phyloP scores from a whole-genome alignment of 2,888 invertebrate species.

The Drosophila affinis region DNA sequence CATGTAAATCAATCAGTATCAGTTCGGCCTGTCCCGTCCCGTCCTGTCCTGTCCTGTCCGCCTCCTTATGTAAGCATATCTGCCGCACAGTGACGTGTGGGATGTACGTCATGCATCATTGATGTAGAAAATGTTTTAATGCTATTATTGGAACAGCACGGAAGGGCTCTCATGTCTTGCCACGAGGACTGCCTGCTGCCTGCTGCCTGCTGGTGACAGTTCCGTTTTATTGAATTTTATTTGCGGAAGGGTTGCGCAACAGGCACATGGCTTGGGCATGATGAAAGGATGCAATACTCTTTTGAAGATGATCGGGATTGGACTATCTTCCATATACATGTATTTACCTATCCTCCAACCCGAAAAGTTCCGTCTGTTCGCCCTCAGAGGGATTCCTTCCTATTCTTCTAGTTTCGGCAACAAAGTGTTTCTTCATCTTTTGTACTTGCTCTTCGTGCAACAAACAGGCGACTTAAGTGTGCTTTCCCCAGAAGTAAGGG shows the following conservation, averaged over 20 bases:
- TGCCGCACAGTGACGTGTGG: constrained; percentile 59
- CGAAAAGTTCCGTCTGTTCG: background rate
- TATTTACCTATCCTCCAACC: background rate
- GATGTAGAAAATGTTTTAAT: constrained; percentile 78
- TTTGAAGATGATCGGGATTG: background rate
- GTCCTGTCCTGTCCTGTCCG: constrained; percentile 36
- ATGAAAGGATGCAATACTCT: constrained; percentile 1
- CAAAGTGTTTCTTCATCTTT: constrained; percentile 28
- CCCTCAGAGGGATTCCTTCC: constrained; percentile 1
- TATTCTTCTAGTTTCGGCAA: constrained; percentile 23
- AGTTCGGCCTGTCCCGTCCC: constrained; percentile 54
- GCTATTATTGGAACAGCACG: constrained; percentile 63
- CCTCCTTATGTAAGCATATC: constrained; percentile 29
- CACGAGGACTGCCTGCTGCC: constrained; percentile 48
- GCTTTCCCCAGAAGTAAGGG: constrained; percentile 50
- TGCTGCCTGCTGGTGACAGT: constrained; percentile 71
- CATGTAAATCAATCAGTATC: constrained; percentile 78
- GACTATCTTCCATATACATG: background rate
- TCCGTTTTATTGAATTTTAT: constrained; percentile 73
- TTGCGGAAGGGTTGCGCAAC: constrained; percentile 64
- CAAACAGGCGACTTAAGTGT: constrained; percentile 52
- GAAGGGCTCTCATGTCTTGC: constrained; percentile 3
- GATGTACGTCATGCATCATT: constrained; percentile 77
- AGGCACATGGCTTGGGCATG: constrained; percentile 30
- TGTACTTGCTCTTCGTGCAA: constrained; percentile 19